Base-by-base conservation (phyloP, 2,797 vertebrate species). In the Loriculus beryllinus region DNA sequence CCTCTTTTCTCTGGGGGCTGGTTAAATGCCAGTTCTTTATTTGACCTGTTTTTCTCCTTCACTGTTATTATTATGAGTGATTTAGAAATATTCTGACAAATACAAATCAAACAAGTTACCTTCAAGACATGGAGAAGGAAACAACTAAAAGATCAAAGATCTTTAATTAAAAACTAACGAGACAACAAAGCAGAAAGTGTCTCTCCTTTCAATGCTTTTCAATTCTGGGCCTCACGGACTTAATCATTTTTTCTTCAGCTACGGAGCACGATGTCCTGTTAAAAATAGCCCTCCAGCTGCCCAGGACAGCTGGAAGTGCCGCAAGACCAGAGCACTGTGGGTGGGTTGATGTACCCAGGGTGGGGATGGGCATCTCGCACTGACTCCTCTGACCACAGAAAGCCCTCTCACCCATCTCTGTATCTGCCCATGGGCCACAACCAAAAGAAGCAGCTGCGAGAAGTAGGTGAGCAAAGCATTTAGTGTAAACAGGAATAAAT, bases 271-370 rank as follows among this genome's bases (percentile, higher is more conserved):
- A 68, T 56, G 22, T 12, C 39, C 49, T 21, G n/a, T 86, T 84
- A 90, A 96, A 86, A 88, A 87, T 92, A 92, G 29, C 56, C 26
- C 87, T 94, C 86, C 89, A 95, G 93, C 86, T 76, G 59, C 78
- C 75, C 72, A 20, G 12, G 90, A 86, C 77, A 94, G 88, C 82
- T 94, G 87, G 75, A 88, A 62, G 63, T 4, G 5, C 74, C 2
- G 20, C 16, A 31, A 59, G 93, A 68, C 37, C 1, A 8, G 42
- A 75, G 59, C 45, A 12, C 57, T 45, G 20, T 0, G 48, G 69
- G 82, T 79, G 47, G 83, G 82, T 67, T 0, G 2, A 47, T 33
- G 72, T 6, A 12, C 12, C 62, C 6, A 0, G 78, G 63, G 51
- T 87, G 49, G 89, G 40, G 64, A 89, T 3, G 20, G 63, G 47